A percentile compares a stretch with the other conserved stretches of the same genome.
Evolutionary conservation across 1,140 invertebrate genomes (phyloP).

Genomic region (Aphaenogaster floridana): DNA sequence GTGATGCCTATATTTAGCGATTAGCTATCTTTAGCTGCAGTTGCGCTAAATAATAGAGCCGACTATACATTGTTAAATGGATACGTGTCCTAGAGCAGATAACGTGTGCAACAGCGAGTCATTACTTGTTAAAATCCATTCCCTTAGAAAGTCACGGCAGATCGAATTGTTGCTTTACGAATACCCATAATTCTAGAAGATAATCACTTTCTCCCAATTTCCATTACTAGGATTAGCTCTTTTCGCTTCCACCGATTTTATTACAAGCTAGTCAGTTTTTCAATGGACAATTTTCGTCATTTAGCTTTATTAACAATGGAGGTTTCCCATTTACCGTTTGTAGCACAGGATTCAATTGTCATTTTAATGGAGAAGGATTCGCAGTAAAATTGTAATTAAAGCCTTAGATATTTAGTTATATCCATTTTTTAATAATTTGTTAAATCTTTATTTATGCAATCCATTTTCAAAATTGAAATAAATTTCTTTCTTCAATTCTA

Average conservation of each 20-base stretch:
- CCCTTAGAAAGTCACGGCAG: slow-evolving; percentile 67
- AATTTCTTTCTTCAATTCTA: background rate
- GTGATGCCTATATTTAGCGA: slow-evolving; percentile 81
- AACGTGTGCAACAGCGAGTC: slow-evolving; percentile 66
- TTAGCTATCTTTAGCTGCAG: slow-evolving; percentile 81
- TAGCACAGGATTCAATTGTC: background rate
- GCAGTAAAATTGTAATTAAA: background rate
- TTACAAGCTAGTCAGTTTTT: background rate
- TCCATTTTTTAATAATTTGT: background rate
- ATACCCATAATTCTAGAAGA: slow-evolving; percentile 11
- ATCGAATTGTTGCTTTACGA: slow-evolving; percentile 54
- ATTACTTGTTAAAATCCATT: slow-evolving; percentile 67
- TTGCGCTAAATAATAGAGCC: slow-evolving; percentile 82
- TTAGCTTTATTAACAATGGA: background rate
- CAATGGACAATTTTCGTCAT: background rate
- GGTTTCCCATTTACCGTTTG: background rate
- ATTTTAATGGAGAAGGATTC: background rate
- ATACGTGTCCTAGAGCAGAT: slow-evolving; percentile 80
- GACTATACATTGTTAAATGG: slow-evolving; percentile 82
- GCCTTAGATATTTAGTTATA: background rate
- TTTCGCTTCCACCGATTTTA: background rate
- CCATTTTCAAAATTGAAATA: background rate
- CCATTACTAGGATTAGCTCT: slow-evolving; percentile 21
- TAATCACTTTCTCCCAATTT: background rate
- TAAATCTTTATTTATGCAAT: background rate